These are phyloP conservation scores for Scrobipalpa costella DNA, from an alignment of 2,888 invertebrate species.

Conservation along the genomic window DNA sequence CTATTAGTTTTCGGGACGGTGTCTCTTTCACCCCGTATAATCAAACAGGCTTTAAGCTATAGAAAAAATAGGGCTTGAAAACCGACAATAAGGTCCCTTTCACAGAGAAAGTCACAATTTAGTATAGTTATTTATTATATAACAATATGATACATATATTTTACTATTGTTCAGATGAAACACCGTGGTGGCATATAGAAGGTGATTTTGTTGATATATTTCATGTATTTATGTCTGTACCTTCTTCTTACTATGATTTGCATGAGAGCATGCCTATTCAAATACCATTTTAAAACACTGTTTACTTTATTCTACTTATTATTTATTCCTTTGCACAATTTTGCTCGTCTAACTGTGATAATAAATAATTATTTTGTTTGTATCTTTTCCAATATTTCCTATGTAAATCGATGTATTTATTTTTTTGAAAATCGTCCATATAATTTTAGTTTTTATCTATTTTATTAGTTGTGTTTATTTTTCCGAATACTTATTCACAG, in stretches of 20 bases:
- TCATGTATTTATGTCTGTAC: slow-evolving; percentile 30
- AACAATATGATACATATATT: slow-evolving; percentile 28
- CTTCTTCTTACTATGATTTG: slow-evolving; percentile 30
- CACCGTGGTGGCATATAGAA: slow-evolving; percentile 74
- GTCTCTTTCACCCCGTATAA: too few species aligned
- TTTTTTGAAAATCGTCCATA: not conserved
- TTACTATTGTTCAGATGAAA: slow-evolving; percentile 64
- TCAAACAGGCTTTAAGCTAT: too few species aligned
- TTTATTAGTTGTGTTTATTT: not conserved
- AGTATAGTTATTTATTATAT: not conserved
- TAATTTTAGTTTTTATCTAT: not conserved
- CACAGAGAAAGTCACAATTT: too few species aligned
- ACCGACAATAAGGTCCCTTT: too few species aligned
- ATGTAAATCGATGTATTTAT: slow-evolving; percentile 3
- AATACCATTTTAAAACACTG: not conserved
- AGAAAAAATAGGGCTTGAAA: too few species aligned
- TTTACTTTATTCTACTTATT: slow-evolving; percentile 4
- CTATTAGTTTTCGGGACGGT: too few species aligned
- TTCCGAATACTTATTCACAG: not conserved
- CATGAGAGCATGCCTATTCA: slow-evolving; percentile 44
- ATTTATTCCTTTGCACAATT: not conserved
- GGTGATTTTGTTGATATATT: slow-evolving; percentile 52
- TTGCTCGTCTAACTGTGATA: not conserved
- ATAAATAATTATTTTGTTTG: not conserved
- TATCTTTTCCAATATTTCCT: not conserved